These are phyloP conservation scores for Brachycybe producta DNA, from an alignment of 2,888 invertebrate genomes.

Conservation along the genomic window DNA sequence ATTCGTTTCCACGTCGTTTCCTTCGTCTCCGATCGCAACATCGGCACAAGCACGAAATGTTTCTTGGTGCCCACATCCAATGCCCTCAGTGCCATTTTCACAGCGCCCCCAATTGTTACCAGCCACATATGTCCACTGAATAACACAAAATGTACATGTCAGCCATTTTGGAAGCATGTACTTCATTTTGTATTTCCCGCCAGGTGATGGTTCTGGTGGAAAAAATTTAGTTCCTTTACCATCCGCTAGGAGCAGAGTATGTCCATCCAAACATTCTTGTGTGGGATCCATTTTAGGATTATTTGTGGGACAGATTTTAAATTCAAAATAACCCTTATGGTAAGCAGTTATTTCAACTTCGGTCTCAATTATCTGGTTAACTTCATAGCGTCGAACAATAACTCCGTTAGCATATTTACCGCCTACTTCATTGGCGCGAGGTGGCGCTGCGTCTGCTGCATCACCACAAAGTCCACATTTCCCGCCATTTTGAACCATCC, in stretches of 20 bases:
- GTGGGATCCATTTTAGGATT: conserved; percentile 58
- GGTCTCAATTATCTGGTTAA: conserved; percentile 52
- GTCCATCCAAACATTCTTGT: conserved; percentile 62
- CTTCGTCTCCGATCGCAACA: conserved; percentile 42
- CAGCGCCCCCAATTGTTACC: conserved; percentile 78
- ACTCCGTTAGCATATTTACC: conserved; percentile 76
- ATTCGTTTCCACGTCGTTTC: background rate
- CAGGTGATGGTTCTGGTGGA: conserved; percentile 9
- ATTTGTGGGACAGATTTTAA: conserved; percentile 67
- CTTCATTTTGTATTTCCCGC: conserved; percentile 50
- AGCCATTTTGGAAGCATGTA: conserved; percentile 58
- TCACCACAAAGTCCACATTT: conserved; percentile 14
- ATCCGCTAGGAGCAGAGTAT: conserved; percentile 51
- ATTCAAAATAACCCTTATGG: conserved; percentile 76
- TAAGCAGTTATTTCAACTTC: conserved; percentile 73
- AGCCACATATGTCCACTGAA: conserved; percentile 80
- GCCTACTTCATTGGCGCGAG: conserved; percentile 78
- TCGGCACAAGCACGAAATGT: conserved; percentile 77
- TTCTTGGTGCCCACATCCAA: conserved; percentile 80
- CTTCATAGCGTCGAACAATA: conserved; percentile 62
- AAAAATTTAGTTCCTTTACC: conserved; percentile 41
- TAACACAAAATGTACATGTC: conserved; percentile 64
- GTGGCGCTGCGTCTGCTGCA: conserved; percentile 43
- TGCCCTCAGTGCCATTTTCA: conserved; percentile 63
- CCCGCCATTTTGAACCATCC: conserved; percentile 27